These are phyloP conservation scores for Notodonta dromedarius DNA, from an alignment of 2,888 invertebrate species.

Conservation along the genomic window DNA sequence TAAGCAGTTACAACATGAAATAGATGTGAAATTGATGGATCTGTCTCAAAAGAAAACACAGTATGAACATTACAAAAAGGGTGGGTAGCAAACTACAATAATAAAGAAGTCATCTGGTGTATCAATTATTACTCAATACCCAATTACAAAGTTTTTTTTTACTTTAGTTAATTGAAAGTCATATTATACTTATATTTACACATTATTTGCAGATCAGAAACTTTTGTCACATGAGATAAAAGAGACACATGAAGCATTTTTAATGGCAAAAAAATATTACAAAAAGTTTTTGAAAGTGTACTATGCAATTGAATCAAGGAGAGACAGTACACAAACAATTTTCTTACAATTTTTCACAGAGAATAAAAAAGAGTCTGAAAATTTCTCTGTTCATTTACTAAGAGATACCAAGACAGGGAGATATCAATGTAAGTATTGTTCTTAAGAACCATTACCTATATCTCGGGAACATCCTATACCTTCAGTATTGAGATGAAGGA, in stretches of 20 bases:
- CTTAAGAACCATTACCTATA: neutral
- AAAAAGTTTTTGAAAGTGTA: slow-evolving; percentile 75
- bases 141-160: neutral
- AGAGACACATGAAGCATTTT: slow-evolving; percentile 76
- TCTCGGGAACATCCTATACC: neutral
- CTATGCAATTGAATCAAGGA: slow-evolving; percentile 65
- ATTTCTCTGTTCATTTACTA: slow-evolving; percentile 60
- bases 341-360: slow-evolving; percentile 76
- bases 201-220: slow-evolving; percentile 65
- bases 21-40: slow-evolving; percentile 59
- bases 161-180: no score
- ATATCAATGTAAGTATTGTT: slow-evolving; percentile 64
- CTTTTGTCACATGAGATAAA: slow-evolving; percentile 71
- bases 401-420: slow-evolving; percentile 54
- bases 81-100: slow-evolving; percentile 34
- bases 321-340: slow-evolving; percentile 55
- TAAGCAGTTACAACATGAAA: slow-evolving; percentile 57
- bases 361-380: slow-evolving; percentile 67
- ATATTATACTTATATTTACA: slow-evolving; percentile 3
- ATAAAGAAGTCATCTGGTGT: neutral
- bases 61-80: slow-evolving; percentile 68
- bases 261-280: slow-evolving; percentile 76
- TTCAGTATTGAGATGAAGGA: neutral
- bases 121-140: neutral
- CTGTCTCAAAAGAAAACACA: slow-evolving; percentile 54